Evolutionary conservation across 1,140 invertebrate genomes (phyloP), one percentile per base, ranked within the genome.

Genomic region (Heliconius nattereri): DNA sequence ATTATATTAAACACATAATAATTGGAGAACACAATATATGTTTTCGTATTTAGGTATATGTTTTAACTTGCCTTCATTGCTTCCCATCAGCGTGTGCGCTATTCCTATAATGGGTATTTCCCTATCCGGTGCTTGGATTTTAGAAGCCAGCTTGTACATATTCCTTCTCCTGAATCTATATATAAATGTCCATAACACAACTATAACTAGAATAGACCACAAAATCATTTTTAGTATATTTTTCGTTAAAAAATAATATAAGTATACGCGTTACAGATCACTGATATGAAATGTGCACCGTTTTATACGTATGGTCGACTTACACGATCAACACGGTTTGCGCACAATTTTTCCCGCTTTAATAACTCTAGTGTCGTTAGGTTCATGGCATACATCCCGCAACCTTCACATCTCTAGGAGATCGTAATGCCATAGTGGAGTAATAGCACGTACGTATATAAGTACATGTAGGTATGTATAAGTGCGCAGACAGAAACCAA

Each of bases 101-200:
- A 91, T 45, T 0, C 92, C 92, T 29, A 92, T 85, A 37, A 90
- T 8, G 2, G 91, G 89, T 11, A 88, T 52, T 19, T 88, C 84
- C 5, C 52, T 66, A 0, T 83, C 74, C 5, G 82, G 78, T 1
- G 73, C 57, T 1, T 86, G 82, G 35, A 91, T 75, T 2, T 70
- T 73, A 0, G 86, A 72, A 32, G 91, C 91, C 52, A 93, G 75
- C 32, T 86, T 78, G 32, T 91, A 89, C 89, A 93, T 87, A 40
- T 82, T 81, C 73, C 89, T 81, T 70, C 90, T 88, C 40, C 80
- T 87, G 73, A 85, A 89, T 70, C 87, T 85, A 40, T 86, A 91
- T 23, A 84, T 52, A 16, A 85, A 66, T 11, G 75, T 71, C 87
- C 90, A 91, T 57, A 86, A 37, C 52, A 87, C 74, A 8, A 83